A percentile compares a stretch with the other conserved stretches of the same genome.
Evolutionary conservation across 1,140 invertebrate species (phyloP).

Genomic region (Trichonephila inaurata): DNA sequence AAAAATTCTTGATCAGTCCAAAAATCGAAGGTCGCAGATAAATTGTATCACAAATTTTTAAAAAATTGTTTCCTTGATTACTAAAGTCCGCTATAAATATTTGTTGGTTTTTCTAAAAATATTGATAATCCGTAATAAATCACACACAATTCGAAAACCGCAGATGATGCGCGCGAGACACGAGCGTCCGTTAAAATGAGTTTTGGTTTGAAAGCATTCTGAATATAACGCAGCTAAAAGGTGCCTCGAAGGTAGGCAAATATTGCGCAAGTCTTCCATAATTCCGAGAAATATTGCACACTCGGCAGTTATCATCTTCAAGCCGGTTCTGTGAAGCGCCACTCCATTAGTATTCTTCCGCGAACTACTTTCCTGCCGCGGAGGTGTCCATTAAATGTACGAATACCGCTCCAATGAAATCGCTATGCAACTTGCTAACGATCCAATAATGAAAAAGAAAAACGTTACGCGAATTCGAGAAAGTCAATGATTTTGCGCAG

Average conservation of each 20-base stretch:
- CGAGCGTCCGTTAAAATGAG: slow-evolving; percentile 47
- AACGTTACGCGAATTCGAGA: not conserved
- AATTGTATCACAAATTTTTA: not conserved
- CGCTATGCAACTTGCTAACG: not conserved
- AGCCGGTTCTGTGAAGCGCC: slow-evolving; percentile 70
- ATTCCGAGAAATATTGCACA: slow-evolving; percentile 74
- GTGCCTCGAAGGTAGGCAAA: slow-evolving; percentile 66
- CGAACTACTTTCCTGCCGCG: slow-evolving; percentile 68
- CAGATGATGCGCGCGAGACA: not conserved
- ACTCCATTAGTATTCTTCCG: slow-evolving; percentile 72
- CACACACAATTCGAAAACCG: slow-evolving; percentile 2
- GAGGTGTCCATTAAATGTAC: slow-evolving; percentile 25
- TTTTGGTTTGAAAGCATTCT: slow-evolving; percentile 61
- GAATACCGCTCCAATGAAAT: slow-evolving; percentile 1
- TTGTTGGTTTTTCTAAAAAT: not conserved
- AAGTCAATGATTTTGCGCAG: not conserved
- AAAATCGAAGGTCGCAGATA: not conserved
- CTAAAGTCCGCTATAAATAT: not conserved
- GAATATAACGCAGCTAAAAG: slow-evolving; percentile 61
- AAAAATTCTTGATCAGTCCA: not conserved
- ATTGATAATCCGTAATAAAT: slow-evolving; percentile 2
- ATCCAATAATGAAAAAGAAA: not conserved
- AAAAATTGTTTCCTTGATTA: not conserved
- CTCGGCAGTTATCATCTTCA: slow-evolving; percentile 66
- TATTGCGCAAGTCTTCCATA: slow-evolving; percentile 56